Conservation (phyloP, 2,113 vertebrate genomes). For the Nerophis lumbriciformis region DNA sequence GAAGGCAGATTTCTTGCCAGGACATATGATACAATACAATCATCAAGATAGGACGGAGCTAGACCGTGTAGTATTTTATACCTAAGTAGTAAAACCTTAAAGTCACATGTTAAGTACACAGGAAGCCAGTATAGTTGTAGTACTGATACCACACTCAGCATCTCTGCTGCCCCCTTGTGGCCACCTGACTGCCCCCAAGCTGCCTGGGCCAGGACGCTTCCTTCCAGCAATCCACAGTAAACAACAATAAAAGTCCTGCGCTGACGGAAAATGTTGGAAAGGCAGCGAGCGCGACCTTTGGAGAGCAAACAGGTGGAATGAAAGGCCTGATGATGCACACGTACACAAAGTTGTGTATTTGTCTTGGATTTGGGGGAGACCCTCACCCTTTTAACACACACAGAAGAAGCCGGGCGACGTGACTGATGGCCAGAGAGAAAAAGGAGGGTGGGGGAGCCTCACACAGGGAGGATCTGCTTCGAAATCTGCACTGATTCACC, state of each 20-base stretch:
- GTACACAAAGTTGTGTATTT: conserved; percentile 42
- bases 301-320: conserved; percentile 84
- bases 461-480: conserved; percentile 63
- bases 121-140: no score
- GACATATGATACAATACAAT: no score
- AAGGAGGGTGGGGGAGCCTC: conserved; percentile 26
- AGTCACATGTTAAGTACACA: no score
- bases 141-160: background rate
- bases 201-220: no score
- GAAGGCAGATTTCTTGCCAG: no score
- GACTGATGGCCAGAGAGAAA: conserved; percentile 19
- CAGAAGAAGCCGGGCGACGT: conserved; percentile 18
- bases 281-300: conserved; percentile 49
- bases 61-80: no score
- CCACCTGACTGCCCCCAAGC: background rate
- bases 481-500: conserved; percentile 46
- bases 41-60: no score
- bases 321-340: conserved; percentile 62
- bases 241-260: background rate
- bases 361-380: conserved; percentile 45
- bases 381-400: conserved; percentile 34
- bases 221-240: background rate
- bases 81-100: no score
- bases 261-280: background rate
- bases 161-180: conserved; percentile 63